phyloP scores from a whole-genome alignment of 2,113 vertebrate genomes.

The Gobiocypris rarus region DNA sequence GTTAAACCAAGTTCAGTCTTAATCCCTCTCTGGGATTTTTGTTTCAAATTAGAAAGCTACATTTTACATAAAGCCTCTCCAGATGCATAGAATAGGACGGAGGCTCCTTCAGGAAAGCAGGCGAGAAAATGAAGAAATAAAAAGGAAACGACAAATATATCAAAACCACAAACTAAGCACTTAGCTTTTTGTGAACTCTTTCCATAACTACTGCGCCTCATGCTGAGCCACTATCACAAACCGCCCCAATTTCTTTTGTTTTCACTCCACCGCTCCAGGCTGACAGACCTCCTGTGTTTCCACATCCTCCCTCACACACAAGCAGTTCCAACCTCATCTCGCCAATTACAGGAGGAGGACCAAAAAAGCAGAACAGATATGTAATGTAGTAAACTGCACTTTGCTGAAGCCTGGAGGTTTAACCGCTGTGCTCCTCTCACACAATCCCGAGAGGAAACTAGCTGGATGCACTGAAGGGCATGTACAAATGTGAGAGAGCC shows the following conservation, averaged over 20 bases:
- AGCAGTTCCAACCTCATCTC: conserved; percentile 64
- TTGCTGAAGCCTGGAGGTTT: conserved; percentile 7
- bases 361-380: conserved; percentile 52
- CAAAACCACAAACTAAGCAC: conserved; percentile 51
- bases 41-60: conserved; percentile 36
- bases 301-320: conserved; percentile 55
- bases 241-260: conserved; percentile 64
- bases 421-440: not conserved
- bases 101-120: conserved; percentile 23
- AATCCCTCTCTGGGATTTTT: conserved; percentile 33
- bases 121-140: not conserved
- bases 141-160: not conserved
- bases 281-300: conserved; percentile 62
- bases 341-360: conserved; percentile 67
- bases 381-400: conserved; percentile 55
- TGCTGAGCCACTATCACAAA: conserved; percentile 56
- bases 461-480: not conserved
- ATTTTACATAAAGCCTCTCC: conserved; percentile 44
- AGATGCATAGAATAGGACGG: conserved; percentile 40
- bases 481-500: not conserved
- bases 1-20: conserved; percentile 52
- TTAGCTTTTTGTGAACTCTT: conserved; percentile 46
- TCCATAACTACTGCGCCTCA: conserved; percentile 60
- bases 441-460: not conserved
- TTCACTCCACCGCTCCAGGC: conserved; percentile 67